Evolutionary conservation across 1,140 invertebrate species (phyloP), one percentile per base, ranked within the genome.

Genomic region (Drosophila nigromelanica): DNA sequence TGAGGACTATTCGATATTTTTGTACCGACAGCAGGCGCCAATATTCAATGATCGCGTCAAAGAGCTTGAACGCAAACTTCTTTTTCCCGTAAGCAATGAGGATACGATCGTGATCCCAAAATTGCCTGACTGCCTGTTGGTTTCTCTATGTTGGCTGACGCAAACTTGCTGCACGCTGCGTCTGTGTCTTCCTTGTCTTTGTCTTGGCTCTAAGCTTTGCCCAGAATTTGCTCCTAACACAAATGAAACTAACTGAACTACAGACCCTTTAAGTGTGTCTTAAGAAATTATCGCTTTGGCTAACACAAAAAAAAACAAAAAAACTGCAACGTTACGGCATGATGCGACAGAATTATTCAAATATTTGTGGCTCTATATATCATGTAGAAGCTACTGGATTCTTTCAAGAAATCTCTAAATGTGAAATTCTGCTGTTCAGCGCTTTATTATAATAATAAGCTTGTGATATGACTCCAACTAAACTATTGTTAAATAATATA

Each of bases 1-100:
- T 83, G 95, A 96, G 91, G 95, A 96, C 92, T 96, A 95, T 91
- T 95, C 94, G 43, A 94, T 96, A 80, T 95, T 95, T 92, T 92
- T 96, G 39, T 96, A 96, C 91, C 93, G 95, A 39, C 95, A 95
- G 93, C 95, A 94, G 39, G 95, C 95, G 4, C 94, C 95, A 1
- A 93, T 95, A 91, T 96, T 96, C 91, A 94, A 96, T 92, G 95
- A 96, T 92, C 93, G 96, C 67, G 95, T 96, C 52, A 96, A 95
- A 94, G 94, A 95, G 80, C 92, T 97, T 80, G 96, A 97, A 92
- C 93, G 94, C 92, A 96, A 96, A 93, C 93, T 95, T 69, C 93
- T 96, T 52, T 94, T 95, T 90, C 95, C 95, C 91, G 95, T 96
- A 96, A 96, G 95, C 92, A 61, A 73, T 60, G 52, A 62, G 80